phyloP scores from a whole-genome alignment of 2,797 vertebrate genomes.

The Pseudocheirus occidentalis region DNA sequence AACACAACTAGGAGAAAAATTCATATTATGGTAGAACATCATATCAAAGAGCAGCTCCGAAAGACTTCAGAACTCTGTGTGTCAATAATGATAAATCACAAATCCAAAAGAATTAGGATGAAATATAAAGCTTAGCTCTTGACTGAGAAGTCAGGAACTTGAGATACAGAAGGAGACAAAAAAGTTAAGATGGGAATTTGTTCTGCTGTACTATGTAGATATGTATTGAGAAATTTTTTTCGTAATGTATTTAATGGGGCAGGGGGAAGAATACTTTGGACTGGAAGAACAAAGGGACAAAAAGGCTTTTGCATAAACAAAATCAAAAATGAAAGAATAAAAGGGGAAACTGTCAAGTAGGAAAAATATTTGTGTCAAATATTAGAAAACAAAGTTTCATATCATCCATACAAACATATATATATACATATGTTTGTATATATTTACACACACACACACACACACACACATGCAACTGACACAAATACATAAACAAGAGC shows the following conservation, averaged over 20 bases:
- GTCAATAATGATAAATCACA: not conserved
- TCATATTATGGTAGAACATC: not conserved
- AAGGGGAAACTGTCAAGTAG: not conserved
- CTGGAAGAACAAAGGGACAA: not conserved
- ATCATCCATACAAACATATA: not conserved
- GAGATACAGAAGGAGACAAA: not conserved
- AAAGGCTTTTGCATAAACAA: not conserved
- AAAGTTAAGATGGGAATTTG: not conserved
- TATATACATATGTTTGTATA: not conserved
- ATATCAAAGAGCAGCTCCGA: not conserved
- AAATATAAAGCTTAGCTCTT: not conserved
- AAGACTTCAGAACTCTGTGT: not conserved
- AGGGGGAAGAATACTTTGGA: not conserved
- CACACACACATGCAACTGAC: not conserved
- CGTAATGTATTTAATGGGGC: not conserved
- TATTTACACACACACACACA: no score
- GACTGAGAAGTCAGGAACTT: not conserved
- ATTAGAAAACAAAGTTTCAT: not conserved
- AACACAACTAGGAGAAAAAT: not conserved
- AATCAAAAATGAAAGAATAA: not conserved
- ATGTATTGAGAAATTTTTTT: not conserved
- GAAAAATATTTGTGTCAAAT: not conserved
- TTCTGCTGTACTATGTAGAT: not conserved
- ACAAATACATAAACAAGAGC: not conserved
- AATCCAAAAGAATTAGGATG: not conserved